A percentile compares a stretch with the other conserved stretches of the same genome.
phyloP scores from a whole-genome alignment of 2,888 invertebrate genomes.

The Eumacrocentrus americanus region DNA sequence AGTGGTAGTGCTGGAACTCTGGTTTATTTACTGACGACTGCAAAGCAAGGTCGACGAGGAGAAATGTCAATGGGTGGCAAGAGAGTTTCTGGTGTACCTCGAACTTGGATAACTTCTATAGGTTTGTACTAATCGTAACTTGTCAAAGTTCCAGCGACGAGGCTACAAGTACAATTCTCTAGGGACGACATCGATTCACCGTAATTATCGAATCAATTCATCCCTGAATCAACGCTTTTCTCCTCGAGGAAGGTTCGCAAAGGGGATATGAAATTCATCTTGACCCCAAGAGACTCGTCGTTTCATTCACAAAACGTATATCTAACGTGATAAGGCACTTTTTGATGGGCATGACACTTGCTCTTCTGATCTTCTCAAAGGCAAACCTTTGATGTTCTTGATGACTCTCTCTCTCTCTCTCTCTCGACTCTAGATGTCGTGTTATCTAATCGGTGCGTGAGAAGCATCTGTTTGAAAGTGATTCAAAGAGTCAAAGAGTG shows the following conservation, averaged over 20 bases:
- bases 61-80: neutral
- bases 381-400: conserved; percentile 6
- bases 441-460: conserved; percentile 7
- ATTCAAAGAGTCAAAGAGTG: neutral
- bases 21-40: neutral
- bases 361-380: neutral
- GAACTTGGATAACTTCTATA: conserved; percentile 5
- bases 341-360: neutral
- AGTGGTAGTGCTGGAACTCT: neutral
- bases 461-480: neutral
- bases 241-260: too few relatives aligned
- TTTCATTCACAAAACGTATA: neutral
- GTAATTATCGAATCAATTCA: conserved; percentile 13
- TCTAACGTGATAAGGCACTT: neutral
- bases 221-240: neutral
- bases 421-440: neutral
- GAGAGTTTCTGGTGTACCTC: neutral
- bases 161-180: neutral
- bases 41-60: neutral
- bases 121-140: conserved; percentile 35
- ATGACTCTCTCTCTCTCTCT: neutral
- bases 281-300: neutral
- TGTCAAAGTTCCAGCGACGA: conserved; percentile 22
- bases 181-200: conserved; percentile 2
- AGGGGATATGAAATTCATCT: neutral